Evolutionary conservation across 92 coral and sea anemone species (phyloP).

Genomic region (Epizoanthus illoricatus): DNA sequence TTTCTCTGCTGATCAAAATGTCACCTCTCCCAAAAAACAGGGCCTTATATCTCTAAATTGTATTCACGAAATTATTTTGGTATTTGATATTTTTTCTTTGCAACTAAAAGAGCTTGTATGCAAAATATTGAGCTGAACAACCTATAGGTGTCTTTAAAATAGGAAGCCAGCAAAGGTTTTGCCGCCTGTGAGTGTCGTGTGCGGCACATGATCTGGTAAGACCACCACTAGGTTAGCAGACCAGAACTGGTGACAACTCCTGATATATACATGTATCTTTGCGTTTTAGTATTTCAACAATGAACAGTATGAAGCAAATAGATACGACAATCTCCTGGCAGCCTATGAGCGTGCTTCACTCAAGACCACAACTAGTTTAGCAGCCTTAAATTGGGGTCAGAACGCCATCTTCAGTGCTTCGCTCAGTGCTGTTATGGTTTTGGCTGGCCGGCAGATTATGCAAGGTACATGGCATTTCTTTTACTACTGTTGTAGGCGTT

Average conservation of each 20-base stretch:
- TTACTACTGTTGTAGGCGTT: not conserved
- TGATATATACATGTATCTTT: not conserved
- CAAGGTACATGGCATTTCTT: constrained; percentile 58
- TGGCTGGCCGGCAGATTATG: constrained; percentile 86
- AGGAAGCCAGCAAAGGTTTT: no score
- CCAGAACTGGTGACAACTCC: not conserved
- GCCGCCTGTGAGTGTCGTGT: no score
- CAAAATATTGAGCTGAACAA: no score
- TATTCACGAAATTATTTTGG: no score
- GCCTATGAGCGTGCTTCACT: constrained; percentile 89
- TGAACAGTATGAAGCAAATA: constrained; percentile 79
- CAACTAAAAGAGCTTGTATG: no score
- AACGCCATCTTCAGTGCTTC: constrained; percentile 93
- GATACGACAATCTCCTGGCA: constrained; percentile 82
- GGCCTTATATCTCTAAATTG: no score
- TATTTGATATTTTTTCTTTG: no score
- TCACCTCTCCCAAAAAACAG: no score
- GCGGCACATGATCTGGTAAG: no score
- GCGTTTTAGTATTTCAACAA: constrained; percentile 86
- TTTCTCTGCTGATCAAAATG: no score
- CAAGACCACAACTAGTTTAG: constrained; percentile 93
- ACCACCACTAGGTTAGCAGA: no score
- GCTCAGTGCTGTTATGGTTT: constrained; percentile 80
- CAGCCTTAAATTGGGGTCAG: constrained; percentile 95
- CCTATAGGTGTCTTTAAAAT: no score